Conservation (phyloP, 2,888 invertebrate genomes). For the Ephialtes manifestator region DNA sequence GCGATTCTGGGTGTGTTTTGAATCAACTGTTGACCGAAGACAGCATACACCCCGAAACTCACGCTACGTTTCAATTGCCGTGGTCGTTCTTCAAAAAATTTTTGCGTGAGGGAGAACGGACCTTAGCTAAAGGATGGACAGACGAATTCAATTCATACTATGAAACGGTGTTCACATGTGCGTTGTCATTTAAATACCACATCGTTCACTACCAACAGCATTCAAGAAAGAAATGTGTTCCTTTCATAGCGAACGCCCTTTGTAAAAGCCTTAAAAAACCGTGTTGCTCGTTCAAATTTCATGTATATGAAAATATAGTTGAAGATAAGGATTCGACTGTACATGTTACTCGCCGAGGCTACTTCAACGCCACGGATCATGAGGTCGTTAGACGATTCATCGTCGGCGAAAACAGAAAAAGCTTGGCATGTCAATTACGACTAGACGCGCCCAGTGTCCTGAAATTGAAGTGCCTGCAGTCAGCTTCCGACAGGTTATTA, state of each 20-base stretch:
- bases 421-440: neutral
- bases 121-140: conserved; percentile 19
- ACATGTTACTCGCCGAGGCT: neutral
- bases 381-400: conserved; percentile 16
- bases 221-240: conserved; percentile 1
- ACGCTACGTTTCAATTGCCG: conserved; percentile 1
- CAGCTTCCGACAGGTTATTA: neutral
- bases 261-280: conserved; percentile 6
- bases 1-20: neutral
- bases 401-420: neutral
- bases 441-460: conserved; percentile 6
- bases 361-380: neutral
- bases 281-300: neutral
- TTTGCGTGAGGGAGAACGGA: neutral
- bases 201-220: neutral
- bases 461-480: conserved; percentile 10
- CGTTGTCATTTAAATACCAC: neutral
- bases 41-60: neutral
- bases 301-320: neutral
- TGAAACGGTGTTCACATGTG: conserved; percentile 15
- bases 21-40: neutral
- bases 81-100: conserved; percentile 6
- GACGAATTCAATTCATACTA: neutral
- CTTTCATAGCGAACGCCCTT: neutral
- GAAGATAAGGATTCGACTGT: neutral